Evolutionary conservation across 2,888 invertebrate species (phyloP).

Genomic region (Eueremaeus valkanovi): DNA sequence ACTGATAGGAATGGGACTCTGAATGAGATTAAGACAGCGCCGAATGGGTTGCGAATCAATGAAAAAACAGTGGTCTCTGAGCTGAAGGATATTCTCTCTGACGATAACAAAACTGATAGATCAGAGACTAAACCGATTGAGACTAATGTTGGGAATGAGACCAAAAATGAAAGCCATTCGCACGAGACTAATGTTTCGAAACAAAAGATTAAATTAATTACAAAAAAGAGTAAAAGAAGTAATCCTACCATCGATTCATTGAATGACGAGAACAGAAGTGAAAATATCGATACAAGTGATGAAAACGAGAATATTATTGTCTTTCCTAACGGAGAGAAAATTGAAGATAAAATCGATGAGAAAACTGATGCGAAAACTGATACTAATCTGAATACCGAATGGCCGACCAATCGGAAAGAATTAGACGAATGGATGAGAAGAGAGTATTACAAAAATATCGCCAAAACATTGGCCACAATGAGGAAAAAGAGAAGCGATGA

Average conservation of each 20-base stretch:
- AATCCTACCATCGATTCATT: neutral
- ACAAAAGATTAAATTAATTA: neutral
- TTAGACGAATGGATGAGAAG: conserved; percentile 45
- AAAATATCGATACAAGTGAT: no score
- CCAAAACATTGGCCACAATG: conserved; percentile 45
- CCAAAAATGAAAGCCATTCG: neutral
- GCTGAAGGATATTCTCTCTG: neutral
- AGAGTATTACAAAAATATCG: conserved; percentile 47
- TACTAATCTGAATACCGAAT: neutral
- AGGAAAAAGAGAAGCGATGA: conserved; percentile 43
- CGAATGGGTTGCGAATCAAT: neutral
- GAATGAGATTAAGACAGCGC: neutral
- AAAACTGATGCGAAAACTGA: neutral
- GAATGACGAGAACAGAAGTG: neutral
- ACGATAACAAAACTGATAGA: neutral
- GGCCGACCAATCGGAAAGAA: neutral
- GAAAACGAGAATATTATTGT: neutral
- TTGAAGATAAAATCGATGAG: neutral
- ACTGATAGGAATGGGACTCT: neutral
- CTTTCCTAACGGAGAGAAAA: neutral
- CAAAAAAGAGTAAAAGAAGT: conserved; percentile 13
- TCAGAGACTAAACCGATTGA: neutral
- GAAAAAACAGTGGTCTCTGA: conserved; percentile 17
- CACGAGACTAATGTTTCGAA: neutral
- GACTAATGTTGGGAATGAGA: neutral